phyloP scores from a whole-genome alignment of 1,140 invertebrate species.

The Lamellibrachia luymesi region DNA sequence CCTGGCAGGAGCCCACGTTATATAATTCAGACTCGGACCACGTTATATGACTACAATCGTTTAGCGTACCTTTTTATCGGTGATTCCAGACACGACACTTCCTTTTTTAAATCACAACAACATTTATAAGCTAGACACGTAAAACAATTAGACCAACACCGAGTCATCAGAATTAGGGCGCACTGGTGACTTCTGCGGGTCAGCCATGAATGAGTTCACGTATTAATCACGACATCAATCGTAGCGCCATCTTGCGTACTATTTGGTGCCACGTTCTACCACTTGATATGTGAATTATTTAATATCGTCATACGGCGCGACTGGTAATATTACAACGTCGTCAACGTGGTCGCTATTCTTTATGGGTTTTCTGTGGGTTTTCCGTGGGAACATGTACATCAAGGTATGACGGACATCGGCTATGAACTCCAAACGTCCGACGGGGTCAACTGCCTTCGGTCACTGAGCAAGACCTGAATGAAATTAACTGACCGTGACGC shows the following conservation, averaged over 20 bases:
- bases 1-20: background rate
- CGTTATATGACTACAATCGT: background rate
- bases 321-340: background rate
- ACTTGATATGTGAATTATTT: background rate
- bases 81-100: too few relatives aligned
- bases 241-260: background rate
- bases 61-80: too few relatives aligned
- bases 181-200: background rate
- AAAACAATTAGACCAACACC: too few relatives aligned
- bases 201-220: background rate
- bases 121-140: too few relatives aligned
- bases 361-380: background rate
- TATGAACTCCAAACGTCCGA: background rate
- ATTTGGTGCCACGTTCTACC: background rate
- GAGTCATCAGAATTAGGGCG: background rate
- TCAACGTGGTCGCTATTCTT: background rate
- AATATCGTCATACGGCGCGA: background rate
- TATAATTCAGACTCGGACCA: background rate
- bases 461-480: background rate
- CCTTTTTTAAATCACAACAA: too few relatives aligned
- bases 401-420: background rate
- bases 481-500: background rate
- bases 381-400: background rate
- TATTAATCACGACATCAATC: background rate
- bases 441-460: background rate